These are phyloP conservation scores for Carassius carassius DNA, from an alignment of 2,113 vertebrate genomes.

Conservation along the genomic window DNA sequence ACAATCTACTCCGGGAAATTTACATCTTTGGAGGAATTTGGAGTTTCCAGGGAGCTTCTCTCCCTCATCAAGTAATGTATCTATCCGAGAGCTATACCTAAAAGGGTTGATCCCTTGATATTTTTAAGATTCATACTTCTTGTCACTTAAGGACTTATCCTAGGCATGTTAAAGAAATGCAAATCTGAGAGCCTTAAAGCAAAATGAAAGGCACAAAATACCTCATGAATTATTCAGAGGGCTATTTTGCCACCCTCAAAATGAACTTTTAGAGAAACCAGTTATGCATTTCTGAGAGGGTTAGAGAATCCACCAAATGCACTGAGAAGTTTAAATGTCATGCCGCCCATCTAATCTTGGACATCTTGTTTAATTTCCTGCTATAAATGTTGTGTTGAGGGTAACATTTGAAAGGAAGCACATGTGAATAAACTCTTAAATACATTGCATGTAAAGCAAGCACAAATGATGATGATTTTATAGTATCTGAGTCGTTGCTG, in stretches of 20 bases:
- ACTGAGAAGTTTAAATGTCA: conserved; percentile 34
- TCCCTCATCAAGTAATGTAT: conserved; percentile 44
- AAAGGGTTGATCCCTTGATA: conserved; percentile 57
- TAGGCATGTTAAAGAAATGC: conserved; percentile 62
- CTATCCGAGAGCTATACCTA: conserved; percentile 44
- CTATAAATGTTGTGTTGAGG: conserved; percentile 9
- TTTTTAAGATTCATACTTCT: conserved; percentile 57
- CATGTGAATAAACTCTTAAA: conserved; percentile 4
- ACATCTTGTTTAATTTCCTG: conserved; percentile 40
- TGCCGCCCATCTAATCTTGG: conserved; percentile 40
- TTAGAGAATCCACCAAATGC: conserved; percentile 55
- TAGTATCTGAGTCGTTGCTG: not conserved
- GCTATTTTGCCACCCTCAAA: conserved; percentile 58
- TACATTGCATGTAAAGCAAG: not conserved
- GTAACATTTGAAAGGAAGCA: conserved; percentile 9
- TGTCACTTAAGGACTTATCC: conserved; percentile 61
- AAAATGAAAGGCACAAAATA: conserved; percentile 66
- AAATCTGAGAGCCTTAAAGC: conserved; percentile 64
- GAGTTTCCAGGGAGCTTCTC: conserved; percentile 19
- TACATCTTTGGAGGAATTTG: conserved; percentile 39
- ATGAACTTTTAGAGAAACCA: conserved; percentile 51
- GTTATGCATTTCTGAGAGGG: conserved; percentile 58
- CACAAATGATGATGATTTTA: not conserved
- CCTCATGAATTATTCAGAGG: conserved; percentile 69
- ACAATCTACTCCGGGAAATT: conserved; percentile 1